Conservation (phyloP, 2,113 vertebrate genomes). For the Syrrhaptes paradoxus region DNA sequence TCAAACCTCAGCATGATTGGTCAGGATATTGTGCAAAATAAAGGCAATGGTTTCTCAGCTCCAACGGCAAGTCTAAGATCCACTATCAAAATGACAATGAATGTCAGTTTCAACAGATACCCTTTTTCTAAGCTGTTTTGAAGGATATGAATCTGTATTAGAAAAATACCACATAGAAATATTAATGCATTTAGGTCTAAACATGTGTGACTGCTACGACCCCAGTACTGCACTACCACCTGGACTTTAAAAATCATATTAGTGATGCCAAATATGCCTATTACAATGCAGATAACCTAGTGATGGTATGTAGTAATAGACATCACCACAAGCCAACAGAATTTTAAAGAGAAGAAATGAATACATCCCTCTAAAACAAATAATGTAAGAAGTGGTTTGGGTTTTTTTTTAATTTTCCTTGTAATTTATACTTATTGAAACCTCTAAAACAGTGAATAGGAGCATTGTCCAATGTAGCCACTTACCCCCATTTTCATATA, state of each 20-base stretch:
- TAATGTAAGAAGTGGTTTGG: background rate
- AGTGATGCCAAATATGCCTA: background rate
- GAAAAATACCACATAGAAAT: background rate
- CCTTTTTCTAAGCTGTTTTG: background rate
- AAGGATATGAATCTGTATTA: background rate
- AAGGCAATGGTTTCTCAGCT: background rate
- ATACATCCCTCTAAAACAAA: background rate
- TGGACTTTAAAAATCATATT: background rate
- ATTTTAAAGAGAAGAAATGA: background rate
- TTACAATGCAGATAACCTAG: background rate
- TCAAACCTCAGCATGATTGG: constrained; percentile 1
- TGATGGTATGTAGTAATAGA: background rate
- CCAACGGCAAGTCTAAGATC: background rate
- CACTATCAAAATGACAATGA: background rate
- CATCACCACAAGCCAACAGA: background rate
- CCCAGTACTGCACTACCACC: background rate
- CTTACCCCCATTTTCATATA: background rate
- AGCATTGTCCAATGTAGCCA: background rate
- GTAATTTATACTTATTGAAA: background rate
- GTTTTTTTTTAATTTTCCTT: background rate
- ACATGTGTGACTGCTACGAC: background rate
- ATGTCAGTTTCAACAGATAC: background rate
- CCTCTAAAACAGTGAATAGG: background rate
- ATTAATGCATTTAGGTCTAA: background rate
- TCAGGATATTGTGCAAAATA: background rate